phyloP scores from a whole-genome alignment of 2,797 vertebrate genomes.

The Channa striata region DNA sequence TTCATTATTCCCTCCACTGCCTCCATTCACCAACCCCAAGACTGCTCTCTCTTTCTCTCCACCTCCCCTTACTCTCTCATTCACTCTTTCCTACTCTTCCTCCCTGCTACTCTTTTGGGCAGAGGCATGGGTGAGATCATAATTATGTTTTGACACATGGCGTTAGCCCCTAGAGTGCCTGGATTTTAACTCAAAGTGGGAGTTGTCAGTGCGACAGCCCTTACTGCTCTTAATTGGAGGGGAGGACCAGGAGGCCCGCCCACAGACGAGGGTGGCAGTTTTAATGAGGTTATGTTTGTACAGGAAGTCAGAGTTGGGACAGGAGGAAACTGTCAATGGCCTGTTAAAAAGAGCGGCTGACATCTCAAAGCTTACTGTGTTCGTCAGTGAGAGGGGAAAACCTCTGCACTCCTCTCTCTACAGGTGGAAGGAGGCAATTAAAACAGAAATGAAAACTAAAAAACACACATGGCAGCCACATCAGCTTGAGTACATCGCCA shows the following conservation, averaged over 20 bases:
- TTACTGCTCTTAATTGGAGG: conserved; percentile 85
- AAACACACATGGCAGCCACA: conserved; percentile 62
- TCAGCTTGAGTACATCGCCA: conserved; percentile 58
- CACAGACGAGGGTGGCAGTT: conserved; percentile 80
- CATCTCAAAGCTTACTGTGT: conserved; percentile 80
- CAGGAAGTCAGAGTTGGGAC: conserved; percentile 85
- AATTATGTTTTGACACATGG: conserved; percentile 86
- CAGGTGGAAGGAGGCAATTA: conserved; percentile 83
- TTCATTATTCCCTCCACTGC: conserved; percentile 76
- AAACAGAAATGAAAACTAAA: conserved; percentile 73
- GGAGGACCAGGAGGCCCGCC: conserved; percentile 82
- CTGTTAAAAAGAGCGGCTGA: conserved; percentile 79
- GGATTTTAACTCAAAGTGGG: conserved; percentile 84
- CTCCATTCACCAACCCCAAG: conserved; percentile 62
- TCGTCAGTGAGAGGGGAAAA: conserved; percentile 70
- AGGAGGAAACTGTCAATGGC: conserved; percentile 84
- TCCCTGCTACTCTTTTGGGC: conserved; percentile 73
- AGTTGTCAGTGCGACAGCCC: conserved; percentile 83
- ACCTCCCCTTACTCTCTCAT: conserved; percentile 31
- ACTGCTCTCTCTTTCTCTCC: conserved; percentile 17
- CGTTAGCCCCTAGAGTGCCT: conserved; percentile 78
- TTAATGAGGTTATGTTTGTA: conserved; percentile 87
- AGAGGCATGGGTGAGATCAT: conserved; percentile 81
- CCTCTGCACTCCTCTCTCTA: conserved; percentile 72
- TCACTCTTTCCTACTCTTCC: conserved; percentile 35